Conservation (phyloP, 1,140 invertebrate genomes). For the Leptinotarsa undecemlineata region DNA sequence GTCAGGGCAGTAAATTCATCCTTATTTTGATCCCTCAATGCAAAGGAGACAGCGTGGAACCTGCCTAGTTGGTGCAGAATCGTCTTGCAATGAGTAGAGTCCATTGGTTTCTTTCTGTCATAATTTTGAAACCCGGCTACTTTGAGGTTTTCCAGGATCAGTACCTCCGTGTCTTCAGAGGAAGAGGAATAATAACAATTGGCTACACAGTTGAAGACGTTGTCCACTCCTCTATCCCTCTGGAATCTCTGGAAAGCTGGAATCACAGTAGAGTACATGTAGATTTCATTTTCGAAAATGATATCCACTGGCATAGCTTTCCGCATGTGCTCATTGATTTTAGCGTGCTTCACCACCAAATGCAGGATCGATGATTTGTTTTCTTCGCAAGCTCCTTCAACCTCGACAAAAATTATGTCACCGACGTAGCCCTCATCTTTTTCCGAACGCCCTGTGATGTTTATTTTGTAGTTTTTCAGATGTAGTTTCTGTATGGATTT, state of each 20-base stretch:
- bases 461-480: background rate
- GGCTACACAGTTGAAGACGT: constrained; percentile 29
- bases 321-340: background rate
- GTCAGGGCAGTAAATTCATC: constrained; percentile 41
- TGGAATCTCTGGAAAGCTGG: constrained; percentile 34
- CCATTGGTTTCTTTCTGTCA: constrained; percentile 55
- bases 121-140: constrained; percentile 54
- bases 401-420: constrained; percentile 6
- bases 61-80: constrained; percentile 58
- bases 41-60: constrained; percentile 60
- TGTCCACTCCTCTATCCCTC: constrained; percentile 10
- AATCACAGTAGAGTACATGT: constrained; percentile 38
- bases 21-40: constrained; percentile 54
- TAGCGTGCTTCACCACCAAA: constrained; percentile 11
- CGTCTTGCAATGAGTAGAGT: constrained; percentile 54
- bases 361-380: background rate
- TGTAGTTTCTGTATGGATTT: background rate
- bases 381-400: background rate
- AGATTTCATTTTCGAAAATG: constrained; percentile 38
- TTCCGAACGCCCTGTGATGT: background rate
- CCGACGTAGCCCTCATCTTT: constrained; percentile 20
- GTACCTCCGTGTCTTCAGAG: constrained; percentile 55
- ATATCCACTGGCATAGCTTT: background rate
- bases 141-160: constrained; percentile 61
- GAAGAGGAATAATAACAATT: constrained; percentile 50